Percentiles rank a stretch among this genome's conserved stretches.
phyloP scores from a whole-genome alignment of 2,113 vertebrate species.

The Oenanthe melanoleuca region DNA sequence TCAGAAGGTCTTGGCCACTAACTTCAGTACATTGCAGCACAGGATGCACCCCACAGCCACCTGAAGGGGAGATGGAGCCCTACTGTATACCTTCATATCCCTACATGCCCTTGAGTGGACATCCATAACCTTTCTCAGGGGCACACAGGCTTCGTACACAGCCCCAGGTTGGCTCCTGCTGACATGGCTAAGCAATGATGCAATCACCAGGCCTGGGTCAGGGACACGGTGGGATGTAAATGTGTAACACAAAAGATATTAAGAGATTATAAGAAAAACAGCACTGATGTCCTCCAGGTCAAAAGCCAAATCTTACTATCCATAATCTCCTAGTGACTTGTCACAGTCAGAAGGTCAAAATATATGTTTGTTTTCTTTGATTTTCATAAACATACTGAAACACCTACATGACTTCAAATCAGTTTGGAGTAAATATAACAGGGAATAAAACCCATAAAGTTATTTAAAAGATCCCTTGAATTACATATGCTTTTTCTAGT shows the following conservation, averaged over 20 bases:
- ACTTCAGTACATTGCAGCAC: neutral
- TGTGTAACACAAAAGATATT: neutral
- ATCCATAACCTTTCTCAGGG: neutral
- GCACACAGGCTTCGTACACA: neutral
- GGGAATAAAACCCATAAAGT: neutral
- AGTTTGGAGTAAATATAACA: neutral
- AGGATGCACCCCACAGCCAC: neutral
- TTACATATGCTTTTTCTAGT: neutral
- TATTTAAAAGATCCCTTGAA: neutral
- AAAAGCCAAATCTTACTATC: neutral
- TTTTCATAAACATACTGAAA: neutral
- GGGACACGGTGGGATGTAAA: neutral
- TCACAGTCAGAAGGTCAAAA: neutral
- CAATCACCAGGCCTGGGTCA: neutral
- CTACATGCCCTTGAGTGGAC: fast-evolving
- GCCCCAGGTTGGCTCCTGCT: neutral
- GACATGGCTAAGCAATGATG: neutral
- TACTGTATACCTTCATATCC: fast-evolving
- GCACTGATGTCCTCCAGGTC: neutral
- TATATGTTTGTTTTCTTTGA: neutral
- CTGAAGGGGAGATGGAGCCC: neutral
- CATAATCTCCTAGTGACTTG: neutral
- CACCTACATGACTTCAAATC: neutral
- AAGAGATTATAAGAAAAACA: neutral
- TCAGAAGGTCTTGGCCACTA: neutral